phyloP scores from a whole-genome alignment of 1,140 invertebrate genomes.

The Antheraea mylitta region DNA sequence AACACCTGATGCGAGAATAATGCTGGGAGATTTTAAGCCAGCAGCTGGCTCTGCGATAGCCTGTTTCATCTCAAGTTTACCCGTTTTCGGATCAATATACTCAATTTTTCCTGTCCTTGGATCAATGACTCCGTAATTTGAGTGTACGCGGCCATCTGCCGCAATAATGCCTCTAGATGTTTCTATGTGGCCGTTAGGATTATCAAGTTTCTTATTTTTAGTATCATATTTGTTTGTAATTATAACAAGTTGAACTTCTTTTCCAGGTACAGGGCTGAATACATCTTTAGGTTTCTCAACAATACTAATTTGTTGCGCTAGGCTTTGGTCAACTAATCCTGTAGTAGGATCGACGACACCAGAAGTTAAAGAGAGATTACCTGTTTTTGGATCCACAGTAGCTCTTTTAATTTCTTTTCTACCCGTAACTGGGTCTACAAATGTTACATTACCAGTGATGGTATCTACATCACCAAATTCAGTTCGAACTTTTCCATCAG shows the following conservation, averaged over 20 bases:
- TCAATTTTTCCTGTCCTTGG: conserved; percentile 78
- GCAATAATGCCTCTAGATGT: conserved; percentile 72
- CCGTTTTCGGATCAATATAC: conserved; percentile 75
- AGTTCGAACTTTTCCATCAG: conserved; percentile 69
- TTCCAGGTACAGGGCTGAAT: conserved; percentile 58
- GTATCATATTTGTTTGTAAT: conserved; percentile 80
- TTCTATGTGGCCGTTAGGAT: conserved; percentile 78
- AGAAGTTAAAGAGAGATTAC: conserved; percentile 78
- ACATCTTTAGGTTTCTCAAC: conserved; percentile 73
- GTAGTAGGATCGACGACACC: conserved; percentile 83
- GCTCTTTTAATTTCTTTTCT: conserved; percentile 63
- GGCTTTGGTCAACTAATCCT: conserved; percentile 76
- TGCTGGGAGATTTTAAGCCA: conserved; percentile 69
- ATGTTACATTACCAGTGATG: conserved; percentile 70
- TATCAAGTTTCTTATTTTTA: conserved; percentile 79
- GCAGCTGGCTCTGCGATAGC: conserved; percentile 71
- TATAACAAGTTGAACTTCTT: conserved; percentile 77
- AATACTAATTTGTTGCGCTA: conserved; percentile 79
- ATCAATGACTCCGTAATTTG: conserved; percentile 80
- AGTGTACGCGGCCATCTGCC: conserved; percentile 76
- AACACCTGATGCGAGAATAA: conserved; percentile 70
- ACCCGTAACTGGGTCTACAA: conserved; percentile 56
- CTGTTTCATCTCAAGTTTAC: conserved; percentile 76
- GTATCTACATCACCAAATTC: conserved; percentile 78
- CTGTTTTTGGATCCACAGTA: conserved; percentile 76